These are phyloP conservation scores for Eristalis tenax DNA, from an alignment of 2,888 invertebrate species.

Conservation along the genomic window DNA sequence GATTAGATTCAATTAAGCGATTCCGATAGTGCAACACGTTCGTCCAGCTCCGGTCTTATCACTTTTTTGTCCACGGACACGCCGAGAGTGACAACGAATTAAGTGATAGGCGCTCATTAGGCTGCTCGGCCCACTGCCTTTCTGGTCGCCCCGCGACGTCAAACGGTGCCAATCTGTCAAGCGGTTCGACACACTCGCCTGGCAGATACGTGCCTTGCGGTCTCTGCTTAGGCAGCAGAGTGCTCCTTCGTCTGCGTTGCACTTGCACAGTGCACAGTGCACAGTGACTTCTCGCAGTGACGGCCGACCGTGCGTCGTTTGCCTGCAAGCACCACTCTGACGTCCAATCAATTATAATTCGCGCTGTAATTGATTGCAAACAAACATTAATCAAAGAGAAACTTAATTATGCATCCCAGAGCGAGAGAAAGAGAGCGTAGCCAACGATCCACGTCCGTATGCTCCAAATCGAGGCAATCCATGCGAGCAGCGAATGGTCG, in stretches of 20 bases:
- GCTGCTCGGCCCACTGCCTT: constrained; percentile 47
- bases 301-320: neutral
- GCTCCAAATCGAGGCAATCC: constrained; percentile 36
- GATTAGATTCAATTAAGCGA: constrained; percentile 70
- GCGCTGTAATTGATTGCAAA: constrained; percentile 67
- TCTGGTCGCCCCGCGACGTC: constrained; percentile 40
- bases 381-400: constrained; percentile 71
- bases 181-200: constrained; percentile 32
- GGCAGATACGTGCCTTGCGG: no score
- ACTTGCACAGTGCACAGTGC: constrained; percentile 43
- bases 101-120: constrained; percentile 55
- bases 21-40: constrained; percentile 61
- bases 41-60: constrained; percentile 41
- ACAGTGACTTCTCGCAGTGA: no score
- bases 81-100: constrained; percentile 65
- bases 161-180: constrained; percentile 49
- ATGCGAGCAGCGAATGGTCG: constrained; percentile 5
- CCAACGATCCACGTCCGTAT: neutral
- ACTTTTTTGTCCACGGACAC: constrained; percentile 46
- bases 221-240: no score
- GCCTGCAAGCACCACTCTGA: constrained; percentile 38
- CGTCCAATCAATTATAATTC: constrained; percentile 66
- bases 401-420: constrained; percentile 64
- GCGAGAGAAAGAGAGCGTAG: neutral
- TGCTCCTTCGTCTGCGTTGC: neutral